Evolutionary conservation across 2,888 invertebrate species (phyloP).

Genomic region (Nipponacmea schrenckii): DNA sequence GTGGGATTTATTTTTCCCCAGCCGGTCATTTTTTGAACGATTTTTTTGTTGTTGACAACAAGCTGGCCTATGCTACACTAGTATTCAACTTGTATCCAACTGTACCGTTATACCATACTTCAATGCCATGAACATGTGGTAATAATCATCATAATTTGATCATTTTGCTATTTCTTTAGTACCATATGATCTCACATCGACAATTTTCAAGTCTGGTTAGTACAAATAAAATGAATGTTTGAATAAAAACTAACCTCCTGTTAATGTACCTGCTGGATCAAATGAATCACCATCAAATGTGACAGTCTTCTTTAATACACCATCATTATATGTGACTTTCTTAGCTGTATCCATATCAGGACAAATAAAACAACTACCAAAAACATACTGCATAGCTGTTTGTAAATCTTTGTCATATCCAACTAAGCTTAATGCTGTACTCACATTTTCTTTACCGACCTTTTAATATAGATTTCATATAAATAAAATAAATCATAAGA

Average conservation of each 20-base stretch:
- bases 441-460: conserved; percentile 84
- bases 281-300: conserved; percentile 92
- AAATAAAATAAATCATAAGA: not conserved
- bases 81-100: no score
- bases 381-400: conserved; percentile 87
- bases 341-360: conserved; percentile 83
- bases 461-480: conserved; percentile 53
- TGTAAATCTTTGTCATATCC: conserved; percentile 76
- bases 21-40: no score
- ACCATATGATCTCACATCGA: no score
- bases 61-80: no score
- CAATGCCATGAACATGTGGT: no score
- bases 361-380: conserved; percentile 87
- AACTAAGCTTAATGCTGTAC: conserved; percentile 83
- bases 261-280: conserved; percentile 89
- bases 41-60: no score
- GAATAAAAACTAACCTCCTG: conserved; percentile 76
- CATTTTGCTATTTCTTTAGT: no score
- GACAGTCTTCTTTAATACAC: conserved; percentile 72
- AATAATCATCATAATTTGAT: no score
- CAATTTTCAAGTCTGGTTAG: no score
- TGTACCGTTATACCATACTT: no score
- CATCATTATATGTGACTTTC: conserved; percentile 80
- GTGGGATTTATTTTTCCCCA: no score
- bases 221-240: no score